A percentile compares a stretch with the other conserved stretches of the same genome.
These are phyloP conservation scores for Platysternon megacephalum DNA, from an alignment of 2,113 vertebrate species.

Conservation along the genomic window DNA sequence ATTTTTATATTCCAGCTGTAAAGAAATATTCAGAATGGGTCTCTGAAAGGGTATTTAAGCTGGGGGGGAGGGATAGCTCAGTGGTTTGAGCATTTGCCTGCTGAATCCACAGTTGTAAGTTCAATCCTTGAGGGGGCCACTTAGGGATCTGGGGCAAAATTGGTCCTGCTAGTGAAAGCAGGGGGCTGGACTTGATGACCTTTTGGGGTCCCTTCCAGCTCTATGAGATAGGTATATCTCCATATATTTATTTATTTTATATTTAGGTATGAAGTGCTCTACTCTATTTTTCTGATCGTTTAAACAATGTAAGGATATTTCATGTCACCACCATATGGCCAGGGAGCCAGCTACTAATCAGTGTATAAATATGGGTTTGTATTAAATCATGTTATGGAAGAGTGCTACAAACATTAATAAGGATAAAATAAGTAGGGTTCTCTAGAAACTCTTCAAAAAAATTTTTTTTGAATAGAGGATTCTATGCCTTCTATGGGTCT, in stretches of 20 bases:
- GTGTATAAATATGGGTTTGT: not conserved
- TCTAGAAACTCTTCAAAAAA: not conserved
- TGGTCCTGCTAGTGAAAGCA: no score
- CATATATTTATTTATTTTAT: no score
- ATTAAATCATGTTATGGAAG: not conserved
- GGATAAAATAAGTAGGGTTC: not conserved
- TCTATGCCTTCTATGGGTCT: not conserved
- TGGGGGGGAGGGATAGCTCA: no score
- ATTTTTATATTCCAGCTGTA: not conserved
- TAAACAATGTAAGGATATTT: not conserved
- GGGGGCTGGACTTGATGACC: no score
- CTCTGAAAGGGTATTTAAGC: not conserved
- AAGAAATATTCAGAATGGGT: conserved; percentile 27
- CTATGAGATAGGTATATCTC: no score
- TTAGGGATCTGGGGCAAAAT: no score
- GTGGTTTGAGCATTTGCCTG: no score
- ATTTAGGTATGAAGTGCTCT: not conserved
- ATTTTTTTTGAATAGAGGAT: not conserved
- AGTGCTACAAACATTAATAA: not conserved
- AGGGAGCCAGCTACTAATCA: not conserved
- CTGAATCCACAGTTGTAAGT: no score
- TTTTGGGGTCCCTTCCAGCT: no score
- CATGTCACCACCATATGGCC: not conserved
- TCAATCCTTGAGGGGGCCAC: no score
- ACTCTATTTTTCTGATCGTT: not conserved